These are phyloP conservation scores for Lamprotornis superbus DNA, from an alignment of 2,113 vertebrate genomes.

Conservation along the genomic window DNA sequence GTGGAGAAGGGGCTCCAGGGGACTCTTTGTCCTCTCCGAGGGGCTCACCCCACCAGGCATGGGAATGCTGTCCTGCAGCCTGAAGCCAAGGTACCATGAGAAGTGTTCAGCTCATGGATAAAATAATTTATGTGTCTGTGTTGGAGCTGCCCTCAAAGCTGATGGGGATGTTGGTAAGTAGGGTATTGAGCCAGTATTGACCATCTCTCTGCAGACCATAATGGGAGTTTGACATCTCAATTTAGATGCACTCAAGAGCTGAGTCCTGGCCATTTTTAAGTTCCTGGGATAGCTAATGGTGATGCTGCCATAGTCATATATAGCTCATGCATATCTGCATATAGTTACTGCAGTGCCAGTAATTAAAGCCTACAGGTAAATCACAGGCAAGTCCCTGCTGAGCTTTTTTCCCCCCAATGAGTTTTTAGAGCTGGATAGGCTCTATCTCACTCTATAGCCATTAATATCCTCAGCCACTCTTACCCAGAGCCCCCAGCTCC, in stretches of 20 bases:
- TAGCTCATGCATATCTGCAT: neutral
- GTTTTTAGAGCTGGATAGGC: neutral
- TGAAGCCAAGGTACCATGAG: rapidly evolving
- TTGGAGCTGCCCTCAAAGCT: neutral
- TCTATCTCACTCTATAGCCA: neutral
- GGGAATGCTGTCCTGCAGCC: neutral
- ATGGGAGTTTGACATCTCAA: neutral
- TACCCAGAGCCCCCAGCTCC: neutral
- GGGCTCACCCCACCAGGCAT: neutral
- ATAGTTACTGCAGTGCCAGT: neutral
- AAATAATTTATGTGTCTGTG: rapidly evolving
- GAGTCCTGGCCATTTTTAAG: neutral
- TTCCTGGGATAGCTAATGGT: neutral
- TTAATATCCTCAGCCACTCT: neutral
- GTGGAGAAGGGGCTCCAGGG: neutral
- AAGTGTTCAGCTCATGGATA: neutral
- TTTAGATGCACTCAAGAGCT: neutral
- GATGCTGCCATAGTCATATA: neutral
- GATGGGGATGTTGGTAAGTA: neutral
- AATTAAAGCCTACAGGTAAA: neutral
- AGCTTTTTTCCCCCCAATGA: rapidly evolving
- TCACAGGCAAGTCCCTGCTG: neutral
- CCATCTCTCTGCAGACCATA: neutral
- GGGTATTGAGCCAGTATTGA: neutral
- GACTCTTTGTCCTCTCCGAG: neutral